Conservation (phyloP, 2,888 invertebrate genomes). For the Argyra leucocephala region DNA sequence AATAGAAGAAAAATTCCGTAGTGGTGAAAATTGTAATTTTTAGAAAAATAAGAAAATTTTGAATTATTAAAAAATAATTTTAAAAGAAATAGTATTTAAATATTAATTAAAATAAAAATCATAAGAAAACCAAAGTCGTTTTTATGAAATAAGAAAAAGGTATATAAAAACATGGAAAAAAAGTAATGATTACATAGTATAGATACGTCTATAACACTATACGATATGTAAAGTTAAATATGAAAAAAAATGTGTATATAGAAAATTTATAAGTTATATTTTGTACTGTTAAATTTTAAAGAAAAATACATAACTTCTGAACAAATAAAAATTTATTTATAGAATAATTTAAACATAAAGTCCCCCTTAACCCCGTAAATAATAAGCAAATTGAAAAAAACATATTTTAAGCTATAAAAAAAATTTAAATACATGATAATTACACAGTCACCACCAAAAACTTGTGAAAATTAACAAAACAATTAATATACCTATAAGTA, state of each 20-base stretch:
- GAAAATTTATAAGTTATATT: not conserved
- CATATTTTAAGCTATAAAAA: not conserved
- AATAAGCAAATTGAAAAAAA: not conserved
- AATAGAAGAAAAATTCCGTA: slow-evolving; percentile 2
- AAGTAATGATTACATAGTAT: not conserved
- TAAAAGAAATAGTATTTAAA: not conserved
- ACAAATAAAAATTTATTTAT: not conserved
- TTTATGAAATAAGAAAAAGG: slow-evolving; percentile 4
- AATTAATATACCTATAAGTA: no score
- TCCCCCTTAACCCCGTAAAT: no score
- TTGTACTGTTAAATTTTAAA: not conserved
- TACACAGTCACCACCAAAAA: not conserved
- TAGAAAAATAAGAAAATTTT: not conserved
- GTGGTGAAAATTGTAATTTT: not conserved
- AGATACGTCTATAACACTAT: not conserved
- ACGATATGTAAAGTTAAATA: not conserved
- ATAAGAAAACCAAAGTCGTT: not conserved
- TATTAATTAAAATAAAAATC: not conserved
- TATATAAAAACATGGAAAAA: not conserved
- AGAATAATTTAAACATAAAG: not conserved
- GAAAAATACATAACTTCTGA: not conserved
- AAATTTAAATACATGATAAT: not conserved
- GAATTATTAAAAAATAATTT: no score
- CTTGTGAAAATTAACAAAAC: not conserved
- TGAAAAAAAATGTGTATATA: not conserved